phyloP scores from a whole-genome alignment of 2,888 invertebrate genomes.

The Ectemnius lituratus region DNA sequence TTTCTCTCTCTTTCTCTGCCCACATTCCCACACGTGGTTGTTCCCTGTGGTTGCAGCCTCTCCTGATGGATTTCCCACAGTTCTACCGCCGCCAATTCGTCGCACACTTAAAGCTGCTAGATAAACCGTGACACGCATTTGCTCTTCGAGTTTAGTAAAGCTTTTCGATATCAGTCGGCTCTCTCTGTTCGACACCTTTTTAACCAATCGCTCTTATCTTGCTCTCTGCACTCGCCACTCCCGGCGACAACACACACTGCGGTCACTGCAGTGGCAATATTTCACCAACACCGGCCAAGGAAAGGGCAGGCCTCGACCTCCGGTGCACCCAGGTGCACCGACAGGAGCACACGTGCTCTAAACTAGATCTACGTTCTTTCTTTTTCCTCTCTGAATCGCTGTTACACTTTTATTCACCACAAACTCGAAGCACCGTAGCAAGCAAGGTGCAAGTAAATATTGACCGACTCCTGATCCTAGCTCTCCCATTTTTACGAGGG shows the following conservation, averaged over 20 bases:
- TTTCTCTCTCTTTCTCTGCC: too few relatives aligned
- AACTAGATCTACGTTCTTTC: background rate
- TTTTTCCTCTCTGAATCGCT: background rate
- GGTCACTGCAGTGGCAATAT: conserved; percentile 60
- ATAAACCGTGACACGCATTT: conserved; percentile 46
- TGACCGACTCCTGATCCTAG: conserved; percentile 20
- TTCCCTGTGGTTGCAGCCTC: too few relatives aligned
- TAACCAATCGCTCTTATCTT: conserved; percentile 5
- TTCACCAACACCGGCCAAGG: conserved; percentile 42
- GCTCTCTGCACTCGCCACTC: conserved; percentile 17
- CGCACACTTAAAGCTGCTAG: conserved; percentile 39
- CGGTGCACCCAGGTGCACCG: conserved; percentile 37
- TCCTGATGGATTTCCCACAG: too few relatives aligned
- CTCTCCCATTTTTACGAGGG: background rate
- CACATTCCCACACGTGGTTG: too few relatives aligned
- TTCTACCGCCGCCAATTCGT: too few relatives aligned
- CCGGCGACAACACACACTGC: conserved; percentile 41
- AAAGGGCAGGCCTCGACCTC: conserved; percentile 43
- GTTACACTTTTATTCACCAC: too few relatives aligned
- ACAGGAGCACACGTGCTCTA: conserved; percentile 15
- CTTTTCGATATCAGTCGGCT: background rate
- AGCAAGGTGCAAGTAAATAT: conserved; percentile 38
- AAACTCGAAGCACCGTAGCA: background rate
- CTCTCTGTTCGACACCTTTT: background rate
- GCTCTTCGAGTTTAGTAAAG: conserved; percentile 15